These are phyloP conservation scores for Mixornis gularis DNA, from an alignment of 2,113 vertebrate genomes.

Conservation along the genomic window DNA sequence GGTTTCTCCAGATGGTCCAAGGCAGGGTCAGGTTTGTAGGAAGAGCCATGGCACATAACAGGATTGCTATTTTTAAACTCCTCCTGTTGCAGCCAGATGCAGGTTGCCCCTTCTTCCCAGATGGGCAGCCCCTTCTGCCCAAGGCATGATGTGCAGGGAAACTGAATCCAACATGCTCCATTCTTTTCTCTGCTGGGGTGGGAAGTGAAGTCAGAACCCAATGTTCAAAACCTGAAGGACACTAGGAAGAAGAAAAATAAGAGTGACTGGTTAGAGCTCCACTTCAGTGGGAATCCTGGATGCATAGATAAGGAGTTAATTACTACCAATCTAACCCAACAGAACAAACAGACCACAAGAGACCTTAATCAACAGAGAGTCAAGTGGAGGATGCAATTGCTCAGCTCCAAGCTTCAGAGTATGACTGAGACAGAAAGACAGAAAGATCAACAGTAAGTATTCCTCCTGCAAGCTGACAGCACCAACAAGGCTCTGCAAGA, in stretches of 20 bases:
- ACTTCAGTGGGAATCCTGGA: not conserved
- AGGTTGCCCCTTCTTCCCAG: slow-evolving; percentile 23
- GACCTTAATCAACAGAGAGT: not conserved
- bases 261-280: slow-evolving; percentile 19
- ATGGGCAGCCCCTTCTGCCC: slow-evolving; percentile 37
- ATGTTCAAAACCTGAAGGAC: slow-evolving; percentile 66
- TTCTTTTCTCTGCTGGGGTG: slow-evolving; percentile 57
- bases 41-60: slow-evolving; percentile 40
- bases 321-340: not conserved
- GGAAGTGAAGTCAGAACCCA: slow-evolving; percentile 59
- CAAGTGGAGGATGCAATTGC: not conserved
- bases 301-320: not conserved
- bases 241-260: slow-evolving; percentile 45
- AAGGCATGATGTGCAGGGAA: slow-evolving; percentile 30
- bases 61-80: slow-evolving; percentile 28
- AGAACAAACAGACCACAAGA: not conserved
- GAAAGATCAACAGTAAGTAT: not conserved
- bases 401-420: not conserved
- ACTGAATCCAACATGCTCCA: slow-evolving; percentile 36
- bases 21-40: slow-evolving; percentile 31
- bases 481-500: not conserved
- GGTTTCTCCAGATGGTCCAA: slow-evolving; percentile 13
- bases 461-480: not conserved
- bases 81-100: slow-evolving; percentile 36
- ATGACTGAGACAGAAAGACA: not conserved